Conservation (phyloP, 37 sponge, comb jelly and placozoan genomes). For the Cladorhizidae sp. region DNA sequence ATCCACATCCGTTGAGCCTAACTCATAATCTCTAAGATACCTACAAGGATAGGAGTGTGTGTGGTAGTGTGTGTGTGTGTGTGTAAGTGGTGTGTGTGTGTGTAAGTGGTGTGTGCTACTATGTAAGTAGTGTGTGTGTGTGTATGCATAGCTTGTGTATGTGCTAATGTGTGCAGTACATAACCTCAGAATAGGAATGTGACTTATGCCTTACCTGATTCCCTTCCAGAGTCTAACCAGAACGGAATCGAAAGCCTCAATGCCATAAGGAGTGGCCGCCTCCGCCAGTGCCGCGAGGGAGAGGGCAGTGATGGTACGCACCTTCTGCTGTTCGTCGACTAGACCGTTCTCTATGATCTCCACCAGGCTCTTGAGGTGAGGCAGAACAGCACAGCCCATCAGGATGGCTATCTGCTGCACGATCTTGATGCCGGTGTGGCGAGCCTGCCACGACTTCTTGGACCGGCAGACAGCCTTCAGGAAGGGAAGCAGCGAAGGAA, state of each 20-base stretch:
- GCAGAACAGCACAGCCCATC: conserved; percentile 99
- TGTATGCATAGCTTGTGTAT: too few relatives aligned
- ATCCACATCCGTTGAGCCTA: too few relatives aligned
- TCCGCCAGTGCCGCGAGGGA: conserved; percentile 98
- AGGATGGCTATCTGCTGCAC: conserved; percentile 98
- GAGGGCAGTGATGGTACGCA: conserved; percentile 97
- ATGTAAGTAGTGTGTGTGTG: too few relatives aligned
- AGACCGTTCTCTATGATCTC: conserved; percentile 98
- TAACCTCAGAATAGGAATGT: too few relatives aligned
- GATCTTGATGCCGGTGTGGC: conserved; percentile 96
- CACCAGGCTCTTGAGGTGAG: conserved; percentile 94
- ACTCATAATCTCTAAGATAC: too few relatives aligned
- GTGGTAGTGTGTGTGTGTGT: too few relatives aligned
- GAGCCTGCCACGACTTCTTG: conserved; percentile 99
- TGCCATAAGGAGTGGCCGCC: conserved; percentile 99
- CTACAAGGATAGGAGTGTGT: too few relatives aligned
- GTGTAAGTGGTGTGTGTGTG: too few relatives aligned
- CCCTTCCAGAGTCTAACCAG: conserved; percentile 98
- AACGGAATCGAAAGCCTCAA: conserved; percentile 98
- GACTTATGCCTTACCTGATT: conserved; percentile 34
- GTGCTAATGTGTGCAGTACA: too few relatives aligned
- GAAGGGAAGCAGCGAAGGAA: conserved; percentile 98
- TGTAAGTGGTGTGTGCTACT: too few relatives aligned
- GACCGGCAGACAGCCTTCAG: conserved; percentile 98
- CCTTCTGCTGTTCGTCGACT: conserved; percentile 99